Base-by-base conservation (phyloP, 2,888 invertebrate genomes). In the Scaptomyza tumidula region DNA sequence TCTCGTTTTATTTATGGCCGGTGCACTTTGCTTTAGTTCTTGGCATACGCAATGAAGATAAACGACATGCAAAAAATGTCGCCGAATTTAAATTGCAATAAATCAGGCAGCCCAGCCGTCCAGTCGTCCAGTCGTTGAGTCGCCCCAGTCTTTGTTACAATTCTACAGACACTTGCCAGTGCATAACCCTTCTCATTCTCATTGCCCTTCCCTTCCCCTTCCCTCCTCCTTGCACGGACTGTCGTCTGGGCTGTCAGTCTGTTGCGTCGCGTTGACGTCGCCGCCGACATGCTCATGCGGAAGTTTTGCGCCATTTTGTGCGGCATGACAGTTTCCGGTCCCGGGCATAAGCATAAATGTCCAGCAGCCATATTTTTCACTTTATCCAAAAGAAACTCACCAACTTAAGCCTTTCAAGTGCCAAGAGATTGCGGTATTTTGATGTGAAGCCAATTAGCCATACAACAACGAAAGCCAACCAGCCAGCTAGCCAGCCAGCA, bases 61-160 rank as follows among this genome's bases (percentile, higher is more conserved):
- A 88, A 89, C 88, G 89, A 89, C 78, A 89, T 86, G 75, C 88
- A 88, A 83, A 89, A 87, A 89, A 78, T 70, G 84, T 83, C 84
- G 84, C 75, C 80, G 73, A 89, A 88, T 85, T 89, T 88, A 88
- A 89, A 85, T 80, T 86, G 88, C 88, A 86, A 85, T 84, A 84
- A 85, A 85, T 85, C 84, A 88, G 75, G 44, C 73, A 67, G 67
- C 77, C 74, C 74, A 64, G 77, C 50, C 69, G 71, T 61, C 78
- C 78, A 71, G 74, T 70, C 50, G 46, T 31, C 55, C 60, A 62
- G 54, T 60, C 58, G 24, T 13, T 10, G 7, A 29, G 29, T 33
- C 33, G 33, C 33, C 33, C 33, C 33, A 33, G 10, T 10, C 33
- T 10, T 10, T 33, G 33, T 33, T 27, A 52, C 52, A 52, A 11